Evolutionary conservation across 2,888 invertebrate genomes (phyloP).

Genomic region (Rutpela maculata): DNA sequence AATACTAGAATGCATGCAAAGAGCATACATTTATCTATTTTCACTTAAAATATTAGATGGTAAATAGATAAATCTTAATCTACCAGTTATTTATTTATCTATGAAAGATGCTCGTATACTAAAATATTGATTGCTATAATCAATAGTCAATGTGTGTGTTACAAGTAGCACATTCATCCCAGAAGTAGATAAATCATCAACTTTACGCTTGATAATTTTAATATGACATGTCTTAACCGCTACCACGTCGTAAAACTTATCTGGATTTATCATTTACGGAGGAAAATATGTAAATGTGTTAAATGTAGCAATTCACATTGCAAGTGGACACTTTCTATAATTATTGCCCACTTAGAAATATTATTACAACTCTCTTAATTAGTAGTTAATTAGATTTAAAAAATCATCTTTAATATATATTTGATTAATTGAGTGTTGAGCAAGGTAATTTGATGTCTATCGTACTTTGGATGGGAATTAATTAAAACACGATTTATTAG

Average conservation of each 20-base stretch:
- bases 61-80: no score
- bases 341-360: conserved; percentile 29
- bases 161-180: conserved; percentile 39
- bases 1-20: no score
- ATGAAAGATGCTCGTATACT: no score
- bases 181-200: conserved; percentile 38
- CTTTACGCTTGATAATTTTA: conserved; percentile 44
- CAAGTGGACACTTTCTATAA: conserved; percentile 22
- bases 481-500: conserved; percentile 25
- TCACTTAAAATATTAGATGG: no score
- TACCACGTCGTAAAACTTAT: conserved; percentile 34
- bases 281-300: conserved; percentile 33
- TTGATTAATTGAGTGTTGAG: conserved; percentile 29
- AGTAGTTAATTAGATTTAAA: conserved; percentile 17
- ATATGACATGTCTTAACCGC: conserved; percentile 40
- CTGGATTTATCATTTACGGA: conserved; percentile 31
- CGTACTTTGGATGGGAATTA: background rate
- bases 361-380: conserved; percentile 14
- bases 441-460: conserved; percentile 18
- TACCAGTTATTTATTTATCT: no score
- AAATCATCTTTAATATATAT: conserved; percentile 30
- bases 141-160: conserved; percentile 33
- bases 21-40: no score
- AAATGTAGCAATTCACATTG: conserved; percentile 7
- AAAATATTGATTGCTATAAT: background rate